Percentiles rank a stretch among this genome's conserved stretches.
Conservation (phyloP, 2,888 invertebrate genomes). For the Erebia ligea region DNA sequence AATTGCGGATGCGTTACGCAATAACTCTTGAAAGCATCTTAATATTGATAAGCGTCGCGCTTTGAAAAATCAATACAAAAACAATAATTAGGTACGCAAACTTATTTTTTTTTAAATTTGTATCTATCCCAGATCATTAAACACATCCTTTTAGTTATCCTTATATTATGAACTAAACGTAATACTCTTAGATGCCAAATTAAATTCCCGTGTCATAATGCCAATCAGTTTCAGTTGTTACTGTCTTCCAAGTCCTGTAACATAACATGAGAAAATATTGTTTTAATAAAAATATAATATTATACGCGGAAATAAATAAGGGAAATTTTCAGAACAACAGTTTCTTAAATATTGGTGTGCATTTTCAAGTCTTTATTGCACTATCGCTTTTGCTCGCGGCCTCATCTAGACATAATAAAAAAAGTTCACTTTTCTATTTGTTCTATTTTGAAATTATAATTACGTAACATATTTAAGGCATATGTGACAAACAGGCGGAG, state of each 20-base stretch:
- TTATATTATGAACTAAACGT: slow-evolving; percentile 23
- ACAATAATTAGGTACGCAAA: no score
- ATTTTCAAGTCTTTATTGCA: no score
- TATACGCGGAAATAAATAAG: no score
- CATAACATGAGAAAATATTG: slow-evolving; percentile 32
- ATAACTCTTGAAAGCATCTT: no score
- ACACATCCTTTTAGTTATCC: background rate
- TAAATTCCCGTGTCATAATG: background rate
- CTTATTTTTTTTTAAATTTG: no score
- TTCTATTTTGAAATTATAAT: background rate
- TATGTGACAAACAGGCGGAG: no score
- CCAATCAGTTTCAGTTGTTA: slow-evolving; percentile 44
- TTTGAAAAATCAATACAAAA: no score
- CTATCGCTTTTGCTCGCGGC: no score
- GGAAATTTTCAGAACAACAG: background rate
- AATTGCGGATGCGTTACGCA: no score
- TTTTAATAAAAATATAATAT: slow-evolving; percentile 15
- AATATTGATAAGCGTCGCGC: no score
- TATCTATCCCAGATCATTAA: background rate
- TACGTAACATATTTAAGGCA: background rate
- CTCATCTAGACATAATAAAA: background rate
- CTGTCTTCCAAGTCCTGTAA: slow-evolving; percentile 68
- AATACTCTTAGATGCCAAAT: slow-evolving; percentile 31
- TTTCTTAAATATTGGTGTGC: background rate
- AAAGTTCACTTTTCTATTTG: no score